Evolutionary conservation across 2,888 invertebrate species (phyloP).

Genomic region (Chalcosyrphus nemorum): DNA sequence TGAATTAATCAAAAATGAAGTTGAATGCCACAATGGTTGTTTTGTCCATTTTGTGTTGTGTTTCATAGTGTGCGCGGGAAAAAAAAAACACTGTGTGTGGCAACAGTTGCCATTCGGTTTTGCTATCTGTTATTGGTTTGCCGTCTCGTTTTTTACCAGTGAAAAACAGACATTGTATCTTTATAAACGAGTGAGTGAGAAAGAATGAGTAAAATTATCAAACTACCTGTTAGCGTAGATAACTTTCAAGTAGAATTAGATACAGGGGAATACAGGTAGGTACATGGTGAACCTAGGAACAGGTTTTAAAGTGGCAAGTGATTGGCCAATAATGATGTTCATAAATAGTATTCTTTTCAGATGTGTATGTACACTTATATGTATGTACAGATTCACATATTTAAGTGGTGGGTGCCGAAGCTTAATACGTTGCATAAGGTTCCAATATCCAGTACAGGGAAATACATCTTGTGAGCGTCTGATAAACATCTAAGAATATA

Average conservation of each 20-base stretch:
- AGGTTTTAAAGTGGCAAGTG: background rate
- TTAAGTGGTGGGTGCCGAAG: too few species aligned
- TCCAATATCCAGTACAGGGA: too few species aligned
- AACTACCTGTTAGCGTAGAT: conserved; percentile 5
- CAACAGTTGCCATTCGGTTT: conserved; percentile 31
- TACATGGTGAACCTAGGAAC: background rate
- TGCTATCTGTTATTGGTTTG: conserved; percentile 38
- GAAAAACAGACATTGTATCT: conserved; percentile 37
- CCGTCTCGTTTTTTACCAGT: background rate
- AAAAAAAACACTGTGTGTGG: conserved; percentile 31
- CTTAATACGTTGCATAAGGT: too few species aligned
- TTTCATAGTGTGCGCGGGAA: background rate
- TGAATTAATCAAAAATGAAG: conserved; percentile 67
- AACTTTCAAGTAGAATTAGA: too few species aligned
- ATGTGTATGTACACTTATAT: too few species aligned
- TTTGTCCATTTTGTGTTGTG: conserved; percentile 57
- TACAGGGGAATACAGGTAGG: background rate
- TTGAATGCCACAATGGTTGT: conserved; percentile 70
- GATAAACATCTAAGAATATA: too few species aligned
- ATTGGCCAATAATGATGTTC: background rate
- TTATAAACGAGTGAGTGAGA: background rate
- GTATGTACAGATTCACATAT: too few species aligned
- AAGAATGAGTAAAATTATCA: too few species aligned
- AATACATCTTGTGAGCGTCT: too few species aligned
- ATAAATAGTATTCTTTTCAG: too few species aligned